Base-by-base conservation (phyloP, 1,140 invertebrate genomes). In the Drosophila takahashii region DNA sequence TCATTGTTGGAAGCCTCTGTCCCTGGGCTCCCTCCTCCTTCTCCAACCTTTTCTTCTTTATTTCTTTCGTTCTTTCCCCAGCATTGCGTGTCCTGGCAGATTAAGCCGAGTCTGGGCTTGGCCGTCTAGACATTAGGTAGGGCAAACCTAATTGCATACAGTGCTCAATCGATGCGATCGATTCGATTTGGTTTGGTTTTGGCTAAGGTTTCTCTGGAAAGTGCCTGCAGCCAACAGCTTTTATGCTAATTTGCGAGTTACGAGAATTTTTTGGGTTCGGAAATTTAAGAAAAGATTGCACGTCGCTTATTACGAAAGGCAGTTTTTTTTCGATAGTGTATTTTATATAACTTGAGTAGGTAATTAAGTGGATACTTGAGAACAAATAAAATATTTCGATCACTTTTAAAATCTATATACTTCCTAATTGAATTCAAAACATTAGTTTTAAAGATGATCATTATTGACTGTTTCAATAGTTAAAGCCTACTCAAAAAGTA, bases 11-110 rank as follows among this genome's bases (percentile, higher is more conserved):
- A 58, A 73, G 66, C 72, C 81, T 79, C 69, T 37, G 13, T 8
- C 37, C 0, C 32, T 47, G 29, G 16, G 4, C 10, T n/a, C 27
- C 41, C 59, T 42, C 39, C 47, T 48, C 8, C 13, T 27, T 15
- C 4, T 22, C 9, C 13, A 16, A 16, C 13, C 22, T 2, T 2
- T 15, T 1, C 6, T 8, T 7, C n/a, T 16, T 16, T 15, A 9
- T 9, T 15, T 27, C 18, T 45, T 44, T 18, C 22, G 27, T 37
- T 71, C 59, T 32, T 64, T 39, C 41, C 67, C 72, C 60, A 15
- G 18, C 48, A 18, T 89, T 89, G 84, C 84, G 84, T 89, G 84
- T 89, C 84, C 84, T 84, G 79, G 64, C 65, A 77, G 84, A 89
- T 89, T 89, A 89, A 74, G 50, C 41, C 37, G 45, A 27, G 22